These are phyloP conservation scores for Gila orcuttii DNA, from an alignment of 2,113 vertebrate species.

Conservation along the genomic window DNA sequence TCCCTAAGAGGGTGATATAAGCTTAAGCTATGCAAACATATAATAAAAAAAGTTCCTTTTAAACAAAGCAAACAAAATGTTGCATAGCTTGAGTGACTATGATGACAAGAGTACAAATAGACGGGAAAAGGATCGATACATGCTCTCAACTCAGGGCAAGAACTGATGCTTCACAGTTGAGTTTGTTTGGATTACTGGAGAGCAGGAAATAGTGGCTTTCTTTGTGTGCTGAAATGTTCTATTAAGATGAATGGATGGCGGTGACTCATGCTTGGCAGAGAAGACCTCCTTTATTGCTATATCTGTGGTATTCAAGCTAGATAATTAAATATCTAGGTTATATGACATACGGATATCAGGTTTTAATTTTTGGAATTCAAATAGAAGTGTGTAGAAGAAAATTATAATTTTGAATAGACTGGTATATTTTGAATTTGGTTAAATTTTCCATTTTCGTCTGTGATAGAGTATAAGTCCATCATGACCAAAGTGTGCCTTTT, in stretches of 20 bases:
- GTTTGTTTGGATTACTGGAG: slow-evolving; percentile 28
- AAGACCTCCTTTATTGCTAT: background rate
- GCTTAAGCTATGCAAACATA: background rate
- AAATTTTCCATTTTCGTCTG: background rate
- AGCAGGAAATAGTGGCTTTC: background rate
- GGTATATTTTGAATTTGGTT: background rate
- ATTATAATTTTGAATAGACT: background rate
- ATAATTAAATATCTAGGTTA: background rate
- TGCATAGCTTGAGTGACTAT: slow-evolving; percentile 16
- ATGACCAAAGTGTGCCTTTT: background rate
- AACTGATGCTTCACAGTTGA: slow-evolving; percentile 18
- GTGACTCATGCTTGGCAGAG: slow-evolving; percentile 1
- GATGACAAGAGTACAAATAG: slow-evolving; percentile 15
- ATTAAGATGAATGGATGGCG: background rate
- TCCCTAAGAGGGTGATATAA: background rate
- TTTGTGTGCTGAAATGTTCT: background rate
- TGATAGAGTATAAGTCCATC: background rate
- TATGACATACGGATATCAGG: background rate
- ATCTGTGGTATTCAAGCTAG: background rate
- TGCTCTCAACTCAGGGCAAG: slow-evolving; percentile 8
- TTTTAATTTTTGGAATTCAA: background rate
- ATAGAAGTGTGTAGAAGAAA: background rate
- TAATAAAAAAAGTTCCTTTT: background rate
- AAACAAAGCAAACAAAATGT: slow-evolving; percentile 11
- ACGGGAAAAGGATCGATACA: slow-evolving; percentile 2